Evolutionary conservation across 2,797 vertebrate species (phyloP), one percentile per base, ranked within the genome.

Genomic region (Staurois parvus): DNA sequence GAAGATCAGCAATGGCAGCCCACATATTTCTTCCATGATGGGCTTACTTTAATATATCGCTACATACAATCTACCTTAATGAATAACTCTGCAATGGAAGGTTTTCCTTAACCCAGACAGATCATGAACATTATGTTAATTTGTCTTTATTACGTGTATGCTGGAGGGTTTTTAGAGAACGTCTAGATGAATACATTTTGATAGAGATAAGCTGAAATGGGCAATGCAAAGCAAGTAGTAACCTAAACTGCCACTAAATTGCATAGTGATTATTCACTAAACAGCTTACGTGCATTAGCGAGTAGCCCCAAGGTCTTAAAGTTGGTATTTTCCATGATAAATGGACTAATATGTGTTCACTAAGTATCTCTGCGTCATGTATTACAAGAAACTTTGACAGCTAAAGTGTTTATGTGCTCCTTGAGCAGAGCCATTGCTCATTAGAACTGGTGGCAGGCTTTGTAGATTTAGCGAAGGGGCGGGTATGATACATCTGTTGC

Each of bases 301-400:
- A 72, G 69, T 81, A 59, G 79, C 79, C 79, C 29, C 0, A 7
- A 34, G 79, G 79, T 42, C 69, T 42, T 81, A 64, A 73, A 81
- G 79, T 81, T 81, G 42, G 52, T 81, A 72, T 62, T 72, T 29
- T 34, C 30, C 7, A 48, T 81, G 69, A 81, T 81, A 73, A 73
- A 81, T 73, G 37, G 69, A 70, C 69, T 81, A 81, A 72, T 81
- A 81, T 29, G 48, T 81, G 69, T 62, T 73, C 79, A 62, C 79
- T 81, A 72, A 81, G 68, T 81, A 81, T 73, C 79, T 81, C 69
- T 81, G 79, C 64, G 69, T 81, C 69, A 73, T 81, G 79, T 81
- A 73, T 62, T 81, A 81, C 79, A 81, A 72, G 79, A 73, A 73
- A 81, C 48, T 81, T 72, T 81, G 79, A 81, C 79, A 81, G 79